These are phyloP conservation scores for Drosophila rhopaloa DNA, from an alignment of 1,140 invertebrate genomes.

Conservation along the genomic window DNA sequence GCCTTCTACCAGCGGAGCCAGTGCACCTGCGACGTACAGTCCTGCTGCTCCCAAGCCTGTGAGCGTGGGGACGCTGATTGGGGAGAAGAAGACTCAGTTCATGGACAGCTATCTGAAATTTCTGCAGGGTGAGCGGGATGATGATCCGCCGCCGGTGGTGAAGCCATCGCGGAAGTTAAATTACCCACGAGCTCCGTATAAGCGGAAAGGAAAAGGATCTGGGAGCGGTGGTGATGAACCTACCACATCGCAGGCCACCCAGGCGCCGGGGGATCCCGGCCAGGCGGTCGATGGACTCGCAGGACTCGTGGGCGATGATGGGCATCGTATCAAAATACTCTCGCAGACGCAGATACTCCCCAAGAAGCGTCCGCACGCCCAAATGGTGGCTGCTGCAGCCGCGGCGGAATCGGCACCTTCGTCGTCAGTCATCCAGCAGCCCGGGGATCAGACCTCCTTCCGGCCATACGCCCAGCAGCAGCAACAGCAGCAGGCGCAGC, in stretches of 20 bases:
- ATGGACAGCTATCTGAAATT: conserved; percentile 94
- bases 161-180: conserved; percentile 79
- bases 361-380: conserved; percentile 80
- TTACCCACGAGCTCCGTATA: conserved; percentile 73
- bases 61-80: conserved; percentile 86
- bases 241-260: conserved; percentile 57
- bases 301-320: conserved; percentile 73
- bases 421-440: conserved; percentile 77
- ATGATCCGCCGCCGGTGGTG: conserved; percentile 89
- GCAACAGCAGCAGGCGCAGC: conserved; percentile 60
- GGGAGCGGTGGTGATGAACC: conserved; percentile 53
- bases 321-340: conserved; percentile 83
- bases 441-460: conserved; percentile 78
- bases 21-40: conserved; percentile 25
- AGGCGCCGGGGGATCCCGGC: conserved; percentile 37
- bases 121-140: conserved; percentile 91
- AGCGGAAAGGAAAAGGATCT: conserved; percentile 54
- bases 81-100: conserved; percentile 89
- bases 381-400: conserved; percentile 78
- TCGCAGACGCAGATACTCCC: conserved; percentile 84
- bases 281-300: conserved; percentile 36
- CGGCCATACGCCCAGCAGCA: conserved; percentile 77
- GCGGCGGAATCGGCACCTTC: conserved; percentile 68
- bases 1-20: conserved; percentile 11
- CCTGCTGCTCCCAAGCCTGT: conserved; percentile 85